These are phyloP conservation scores for Ochropleura plecta DNA, from an alignment of 2,888 invertebrate genomes.

Conservation along the genomic window DNA sequence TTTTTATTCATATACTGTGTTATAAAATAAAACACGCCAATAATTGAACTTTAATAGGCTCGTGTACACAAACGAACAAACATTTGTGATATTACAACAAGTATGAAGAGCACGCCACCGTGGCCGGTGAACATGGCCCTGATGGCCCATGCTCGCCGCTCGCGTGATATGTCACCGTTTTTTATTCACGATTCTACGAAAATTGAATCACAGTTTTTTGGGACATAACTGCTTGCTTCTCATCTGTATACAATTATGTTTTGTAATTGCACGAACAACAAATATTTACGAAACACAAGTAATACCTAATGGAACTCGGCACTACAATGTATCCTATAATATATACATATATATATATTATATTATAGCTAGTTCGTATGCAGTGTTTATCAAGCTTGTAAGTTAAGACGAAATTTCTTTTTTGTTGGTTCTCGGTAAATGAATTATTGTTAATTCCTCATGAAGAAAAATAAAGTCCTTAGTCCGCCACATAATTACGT, in stretches of 20 bases:
- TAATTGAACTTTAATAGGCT: not conserved
- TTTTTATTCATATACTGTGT: not conserved
- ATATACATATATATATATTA: no score
- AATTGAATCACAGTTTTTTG: constrained; percentile 33
- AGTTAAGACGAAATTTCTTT: not conserved
- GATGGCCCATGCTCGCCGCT: not conserved
- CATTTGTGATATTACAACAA: constrained; percentile 13
- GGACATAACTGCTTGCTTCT: constrained; percentile 5
- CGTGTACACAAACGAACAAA: constrained; percentile 5
- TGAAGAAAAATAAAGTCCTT: no score
- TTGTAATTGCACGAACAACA: constrained; percentile 11
- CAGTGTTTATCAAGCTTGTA: not conserved
- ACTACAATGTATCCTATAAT: not conserved
- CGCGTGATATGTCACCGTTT: constrained; percentile 50
- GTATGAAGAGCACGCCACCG: not conserved
- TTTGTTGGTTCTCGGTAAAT: no score
- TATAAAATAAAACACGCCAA: not conserved
- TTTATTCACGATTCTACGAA: constrained; percentile 44
- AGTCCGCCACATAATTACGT: no score
- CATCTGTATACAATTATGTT: constrained; percentile 14
- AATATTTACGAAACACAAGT: not conserved
- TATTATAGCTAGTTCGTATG: constrained; percentile 9
- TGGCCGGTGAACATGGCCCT: not conserved
- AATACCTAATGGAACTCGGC: not conserved
- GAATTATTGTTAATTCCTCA: no score